Conservation (phyloP, 2,113 vertebrate species). For the Syngnathus floridae region DNA sequence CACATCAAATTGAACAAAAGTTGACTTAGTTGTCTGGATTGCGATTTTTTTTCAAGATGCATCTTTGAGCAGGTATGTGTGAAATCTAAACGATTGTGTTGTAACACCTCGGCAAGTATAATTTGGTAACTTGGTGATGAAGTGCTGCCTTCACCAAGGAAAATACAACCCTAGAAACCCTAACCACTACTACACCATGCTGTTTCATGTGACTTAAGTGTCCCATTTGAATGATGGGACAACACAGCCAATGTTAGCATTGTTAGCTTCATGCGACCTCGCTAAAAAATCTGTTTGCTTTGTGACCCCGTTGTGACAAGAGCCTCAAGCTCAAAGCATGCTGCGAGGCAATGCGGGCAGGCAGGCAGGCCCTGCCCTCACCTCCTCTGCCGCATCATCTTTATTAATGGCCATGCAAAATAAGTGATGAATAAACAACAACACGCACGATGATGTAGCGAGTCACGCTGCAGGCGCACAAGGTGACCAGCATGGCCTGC, state of each 20-base stretch:
- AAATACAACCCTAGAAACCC: neutral
- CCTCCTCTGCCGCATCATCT: conserved; percentile 14
- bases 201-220: too few species aligned
- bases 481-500: conserved; percentile 1
- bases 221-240: too few species aligned
- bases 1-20: neutral
- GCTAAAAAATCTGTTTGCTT: conserved; percentile 1
- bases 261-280: neutral
- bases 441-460: conserved; percentile 14
- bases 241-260: too few species aligned
- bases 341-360: neutral
- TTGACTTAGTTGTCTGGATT: too few species aligned
- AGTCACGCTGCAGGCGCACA: conserved; percentile 27
- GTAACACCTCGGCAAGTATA: neutral
- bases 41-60: neutral
- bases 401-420: conserved; percentile 34
- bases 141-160: neutral
- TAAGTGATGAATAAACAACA: conserved; percentile 38
- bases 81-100: neutral
- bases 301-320: conserved; percentile 22
- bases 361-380: neutral
- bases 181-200: too few species aligned
- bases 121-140: neutral
- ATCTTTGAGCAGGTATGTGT: neutral
- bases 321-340: conserved; percentile 16